A percentile compares a stretch with the other conserved stretches of the same genome.
Evolutionary conservation across 2,888 invertebrate genomes (phyloP).

Genomic region (Chorisops tibialis): DNA sequence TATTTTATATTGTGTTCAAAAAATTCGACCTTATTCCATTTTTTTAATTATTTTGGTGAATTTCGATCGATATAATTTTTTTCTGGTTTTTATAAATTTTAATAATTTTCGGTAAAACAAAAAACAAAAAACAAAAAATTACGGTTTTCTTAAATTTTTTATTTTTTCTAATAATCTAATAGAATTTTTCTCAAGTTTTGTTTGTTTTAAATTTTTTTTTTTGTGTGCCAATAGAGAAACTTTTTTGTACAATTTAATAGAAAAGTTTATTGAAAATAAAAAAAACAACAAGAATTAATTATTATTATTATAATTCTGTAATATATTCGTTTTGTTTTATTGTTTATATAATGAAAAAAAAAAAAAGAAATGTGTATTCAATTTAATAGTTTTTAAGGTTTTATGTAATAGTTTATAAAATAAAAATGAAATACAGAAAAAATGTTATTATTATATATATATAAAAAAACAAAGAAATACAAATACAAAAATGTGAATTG

Average conservation of each 20-base stretch:
- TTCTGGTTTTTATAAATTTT: not conserved
- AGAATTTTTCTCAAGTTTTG: not conserved
- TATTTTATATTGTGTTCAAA: no score
- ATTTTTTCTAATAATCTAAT: not conserved
- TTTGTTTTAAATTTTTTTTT: no score
- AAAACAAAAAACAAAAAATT: not conserved
- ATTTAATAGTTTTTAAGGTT: not conserved
- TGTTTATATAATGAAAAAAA: not conserved
- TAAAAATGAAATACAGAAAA: conserved; percentile 11
- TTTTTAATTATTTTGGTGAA: no score
- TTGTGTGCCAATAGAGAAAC: conserved; percentile 27
- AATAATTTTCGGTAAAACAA: not conserved
- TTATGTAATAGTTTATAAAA: conserved; percentile 13
- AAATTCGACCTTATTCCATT: not conserved
- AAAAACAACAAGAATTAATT: conserved; percentile 6
- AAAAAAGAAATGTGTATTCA: conserved; percentile 8
- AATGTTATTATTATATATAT: conserved; percentile 27
- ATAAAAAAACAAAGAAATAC: conserved; percentile 29
- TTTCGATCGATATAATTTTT: no score
- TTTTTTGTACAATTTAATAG: conserved; percentile 24
- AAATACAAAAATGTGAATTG: conserved; percentile 30
- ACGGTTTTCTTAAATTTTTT: not conserved
- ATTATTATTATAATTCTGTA: not conserved
- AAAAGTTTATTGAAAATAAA: not conserved
- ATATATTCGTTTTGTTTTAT: conserved; percentile 13